Evolutionary conservation across 2,113 vertebrate species (phyloP).

Genomic region (Chiloscyllium plagiosum): DNA sequence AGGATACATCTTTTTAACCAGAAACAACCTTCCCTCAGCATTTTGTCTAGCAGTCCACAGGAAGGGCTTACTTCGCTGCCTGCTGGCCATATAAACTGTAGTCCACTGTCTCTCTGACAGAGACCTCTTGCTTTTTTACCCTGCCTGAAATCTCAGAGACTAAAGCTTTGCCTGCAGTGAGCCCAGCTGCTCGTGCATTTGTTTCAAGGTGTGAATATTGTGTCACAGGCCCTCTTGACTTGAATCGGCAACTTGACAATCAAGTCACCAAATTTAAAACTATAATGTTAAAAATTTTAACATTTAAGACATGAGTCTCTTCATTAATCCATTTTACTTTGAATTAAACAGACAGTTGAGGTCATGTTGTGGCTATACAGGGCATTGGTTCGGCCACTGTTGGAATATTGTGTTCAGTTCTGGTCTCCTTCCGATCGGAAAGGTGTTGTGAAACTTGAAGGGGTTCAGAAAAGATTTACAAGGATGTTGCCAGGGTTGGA

Average conservation of each 20-base stretch:
- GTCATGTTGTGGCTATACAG: no score
- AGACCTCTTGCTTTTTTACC: not conserved
- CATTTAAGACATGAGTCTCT: not conserved
- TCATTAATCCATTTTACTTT: not conserved
- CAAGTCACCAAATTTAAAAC: not conserved
- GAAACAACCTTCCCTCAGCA: no score
- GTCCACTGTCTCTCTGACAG: not conserved
- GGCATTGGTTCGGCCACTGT: no score
- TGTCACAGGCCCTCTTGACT: not conserved
- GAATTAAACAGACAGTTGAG: not conserved
- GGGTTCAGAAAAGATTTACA: no score
- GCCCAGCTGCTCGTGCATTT: not conserved
- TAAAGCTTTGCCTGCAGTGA: not conserved
- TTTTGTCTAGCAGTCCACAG: no score
- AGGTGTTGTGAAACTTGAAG: no score
- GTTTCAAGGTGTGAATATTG: not conserved
- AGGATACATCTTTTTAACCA: no score
- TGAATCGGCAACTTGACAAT: not conserved
- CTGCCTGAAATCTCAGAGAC: not conserved
- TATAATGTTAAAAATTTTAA: not conserved
- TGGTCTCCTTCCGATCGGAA: no score
- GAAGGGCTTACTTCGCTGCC: no score
- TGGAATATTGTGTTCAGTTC: no score
- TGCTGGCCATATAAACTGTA: not conserved
- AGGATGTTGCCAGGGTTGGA: no score